Base-by-base conservation (phyloP, 1,140 invertebrate species). In the Battus philenor region DNA sequence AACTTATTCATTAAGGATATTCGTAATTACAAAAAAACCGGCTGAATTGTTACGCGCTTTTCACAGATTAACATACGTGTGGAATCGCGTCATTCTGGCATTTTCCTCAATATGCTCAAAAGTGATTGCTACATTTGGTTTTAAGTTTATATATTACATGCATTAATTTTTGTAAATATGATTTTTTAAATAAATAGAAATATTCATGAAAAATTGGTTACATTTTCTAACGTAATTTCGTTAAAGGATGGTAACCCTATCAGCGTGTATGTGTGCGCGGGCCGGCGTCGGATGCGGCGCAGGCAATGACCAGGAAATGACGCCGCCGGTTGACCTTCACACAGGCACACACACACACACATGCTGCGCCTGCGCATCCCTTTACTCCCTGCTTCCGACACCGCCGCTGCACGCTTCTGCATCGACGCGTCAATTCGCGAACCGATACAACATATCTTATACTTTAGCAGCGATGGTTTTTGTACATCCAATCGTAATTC, bases 261-360 rank as follows among this genome's bases (percentile, higher is more conserved):
- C 10, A 13, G 51, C 46, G 44, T 48, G 57, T 58, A 59, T 46
- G 56, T 33, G 56, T 38, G 65, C 47, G 58, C 46, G 24, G 56
- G 47, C 54, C 54, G 56, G 50, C 59, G 63, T 64, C 68, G 79
- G 72, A 74, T 75, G 54, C 47, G 51, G 59, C 36, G 51, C 76
- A 71, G 74, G 68, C 86, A 81, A 87, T 87, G 86, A 87, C 86
- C 86, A 87, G 86, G 86, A 87, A 87, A 87, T 86, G 82, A 85
- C 80, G 86, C 77, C 73, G 77, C 68, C 77, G 60, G 60, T 52
- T 79, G 77, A 78, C 80, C 77, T 80, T 81, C 77, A 80, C 66
- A 52, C 48, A 64, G 58, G 44, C 59, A 44, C 30, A 18, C 33
- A 12, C 33, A 10, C 15, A 12, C 33, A 10, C 9, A 10, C 7